Evolutionary conservation across 2,888 invertebrate species (phyloP), one percentile per base, ranked within the genome.

Genomic region (Himalopsyche anomala): DNA sequence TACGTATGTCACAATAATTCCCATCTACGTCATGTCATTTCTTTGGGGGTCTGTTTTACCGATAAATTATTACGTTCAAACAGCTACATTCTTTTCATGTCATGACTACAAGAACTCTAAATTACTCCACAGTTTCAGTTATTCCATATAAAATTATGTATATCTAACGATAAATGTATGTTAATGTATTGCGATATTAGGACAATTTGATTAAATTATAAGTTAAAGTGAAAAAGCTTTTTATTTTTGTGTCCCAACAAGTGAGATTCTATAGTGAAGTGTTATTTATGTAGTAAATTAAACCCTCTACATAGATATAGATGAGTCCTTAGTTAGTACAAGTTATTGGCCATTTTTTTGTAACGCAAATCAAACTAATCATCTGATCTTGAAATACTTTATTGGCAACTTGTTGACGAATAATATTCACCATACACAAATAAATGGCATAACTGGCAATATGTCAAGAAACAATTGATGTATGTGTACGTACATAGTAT

Each of bases 1-100:
- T 81, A 84, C 80, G 80, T 84, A 84, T 84, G 84, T 80, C 84
- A 62, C 84, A 84, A 62, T 62, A 62, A 84, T 80, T 55, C 84
- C 80, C 69, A 17, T 84, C 81, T 81, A 69, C 84, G 81, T 85
- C 81, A 85, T 74, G 82, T 62, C 82, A 85, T 82, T 82, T 55
- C 80, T 79, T 85, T 19, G 79, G 81, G 82, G 85, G 55, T 82
- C 79, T 82, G 81, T 80, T 81, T 85, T 85, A 45, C 62, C 81
- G 62, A 69, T 81, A 85, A 81, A 86, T 45, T 85, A 62, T 80
- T 80, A 17, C 83, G 80, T 85, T 45, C 45, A 36, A 85, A 42
- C 80, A 56, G 28, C 55, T 55, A n/a, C 80, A 40, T 42, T 80
- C 12, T 36, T 79, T 42, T 38, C 40, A 80, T 40, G 80, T 80